Conservation (phyloP, 2,797 vertebrate species). For the Smutsia temminckii region DNA sequence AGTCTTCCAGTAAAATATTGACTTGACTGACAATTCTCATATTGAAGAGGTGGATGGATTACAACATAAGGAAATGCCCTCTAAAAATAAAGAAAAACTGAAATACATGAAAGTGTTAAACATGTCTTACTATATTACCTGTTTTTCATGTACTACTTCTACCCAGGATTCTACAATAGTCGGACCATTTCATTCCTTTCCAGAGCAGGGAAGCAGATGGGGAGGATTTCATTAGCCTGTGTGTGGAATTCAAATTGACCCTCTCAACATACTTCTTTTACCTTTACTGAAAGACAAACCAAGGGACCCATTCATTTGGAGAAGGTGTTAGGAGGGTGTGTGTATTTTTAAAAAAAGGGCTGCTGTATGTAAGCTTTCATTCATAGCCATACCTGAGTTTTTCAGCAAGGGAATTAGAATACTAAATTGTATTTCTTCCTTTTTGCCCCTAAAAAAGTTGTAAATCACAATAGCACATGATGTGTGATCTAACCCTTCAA, state of each 20-base stretch:
- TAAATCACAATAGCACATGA: background rate
- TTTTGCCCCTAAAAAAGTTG: slow-evolving; percentile 42
- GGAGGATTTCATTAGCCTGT: background rate
- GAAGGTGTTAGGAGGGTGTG: background rate
- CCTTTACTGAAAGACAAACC: background rate
- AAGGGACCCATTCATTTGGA: background rate
- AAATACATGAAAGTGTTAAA: background rate
- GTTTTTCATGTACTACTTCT: background rate
- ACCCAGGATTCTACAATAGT: background rate
- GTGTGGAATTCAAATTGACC: background rate
- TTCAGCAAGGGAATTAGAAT: background rate
- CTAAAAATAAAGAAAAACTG: background rate
- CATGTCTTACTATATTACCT: background rate
- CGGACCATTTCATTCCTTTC: background rate
- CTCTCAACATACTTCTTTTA: background rate
- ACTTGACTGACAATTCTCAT: background rate
- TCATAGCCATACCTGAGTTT: background rate
- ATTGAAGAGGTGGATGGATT: background rate
- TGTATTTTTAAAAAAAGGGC: background rate
- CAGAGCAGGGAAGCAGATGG: background rate
- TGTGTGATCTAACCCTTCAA: slow-evolving; percentile 45
- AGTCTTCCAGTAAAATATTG: background rate
- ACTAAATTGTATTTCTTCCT: background rate
- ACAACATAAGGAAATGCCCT: background rate
- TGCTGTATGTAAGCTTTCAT: background rate